Base-by-base conservation (phyloP, 2,888 invertebrate genomes). In the Tholera decimalis region DNA sequence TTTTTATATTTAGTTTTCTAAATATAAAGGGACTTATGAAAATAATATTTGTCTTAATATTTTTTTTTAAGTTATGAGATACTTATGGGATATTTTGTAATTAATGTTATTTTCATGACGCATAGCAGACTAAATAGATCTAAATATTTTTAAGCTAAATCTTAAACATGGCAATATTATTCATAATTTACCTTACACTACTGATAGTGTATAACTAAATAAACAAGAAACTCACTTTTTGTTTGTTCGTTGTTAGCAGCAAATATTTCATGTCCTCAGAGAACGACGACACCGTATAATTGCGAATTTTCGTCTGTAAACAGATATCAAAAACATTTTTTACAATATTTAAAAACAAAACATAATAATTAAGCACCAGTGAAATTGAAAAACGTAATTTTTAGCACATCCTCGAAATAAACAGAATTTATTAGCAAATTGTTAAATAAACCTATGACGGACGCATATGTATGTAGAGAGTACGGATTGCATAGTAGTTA, bases 231-330 rank as follows among this genome's bases (percentile, higher is more conserved):
- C 66, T 68, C 70, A 95, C 95, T 89, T 91, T 94, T 53, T 80
- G 83, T 61, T 65, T 85, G 54, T 93, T 87, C 8, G 83, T 78
- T 2, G 83, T 71, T 26, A 95, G 73, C 67, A 95, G 75, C 54
- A 92, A 76, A 82, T 91, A 92, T 71, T 89, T 89, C 53, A 90
- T 86, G 66, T 94, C 91, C 18, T 88, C 82, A 1, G 94, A 93
- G 61, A 93, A 93, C 20, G 89, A 78, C 3, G 88, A 82, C 9
- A 91, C 73, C 20, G 87, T 80, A 55, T 88, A 92, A 58, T 88
- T 87, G 26, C 80, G 85, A 43, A 94, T 81, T 30, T 88, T 88
- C 35, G 73, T 61, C 94, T 95, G 92, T 22, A 62, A 89, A 86
- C 55, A 79, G 46, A 80, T 64, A 70, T 62, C 0, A 26, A 30